These are phyloP conservation scores for Amiota mariae DNA, from an alignment of 2,888 invertebrate species.

Conservation along the genomic window DNA sequence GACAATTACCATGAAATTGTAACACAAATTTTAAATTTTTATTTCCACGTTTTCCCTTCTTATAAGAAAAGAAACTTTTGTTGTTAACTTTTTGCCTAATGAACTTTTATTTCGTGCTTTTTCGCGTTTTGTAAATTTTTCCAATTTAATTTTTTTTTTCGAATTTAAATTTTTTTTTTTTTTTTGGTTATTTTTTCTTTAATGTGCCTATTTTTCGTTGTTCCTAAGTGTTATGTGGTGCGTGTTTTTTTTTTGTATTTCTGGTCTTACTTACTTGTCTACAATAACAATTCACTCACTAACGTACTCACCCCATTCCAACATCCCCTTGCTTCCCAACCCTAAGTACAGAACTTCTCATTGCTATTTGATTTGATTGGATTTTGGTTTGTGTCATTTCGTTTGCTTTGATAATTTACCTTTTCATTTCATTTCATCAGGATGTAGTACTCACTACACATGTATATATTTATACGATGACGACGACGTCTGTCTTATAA, in stretches of 20 bases:
- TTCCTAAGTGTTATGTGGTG: neutral
- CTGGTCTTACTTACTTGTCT: neutral
- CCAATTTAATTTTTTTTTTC: conserved; percentile 23
- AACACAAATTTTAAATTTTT: conserved; percentile 48
- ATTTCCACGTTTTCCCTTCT: conserved; percentile 8
- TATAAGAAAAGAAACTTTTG: neutral
- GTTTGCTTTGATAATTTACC: conserved; percentile 34
- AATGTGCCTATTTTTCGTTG: conserved; percentile 3
- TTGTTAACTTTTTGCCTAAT: conserved; percentile 21
- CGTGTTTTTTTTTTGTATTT: neutral
- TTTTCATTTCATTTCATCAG: conserved; percentile 36
- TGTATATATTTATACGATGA: neutral
- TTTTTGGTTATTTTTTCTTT: neutral
- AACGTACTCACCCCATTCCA: conserved; percentile 17
- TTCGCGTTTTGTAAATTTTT: conserved; percentile 25
- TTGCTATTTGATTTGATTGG: conserved; percentile 50
- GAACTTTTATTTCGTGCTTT: conserved; percentile 24
- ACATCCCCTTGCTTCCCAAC: conserved; percentile 11
- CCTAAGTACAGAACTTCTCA: conserved; percentile 4
- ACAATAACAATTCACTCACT: neutral
- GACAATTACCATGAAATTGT: conserved; percentile 52
- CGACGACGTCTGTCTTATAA: neutral
- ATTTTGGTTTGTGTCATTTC: conserved; percentile 40
- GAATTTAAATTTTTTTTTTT: neutral
- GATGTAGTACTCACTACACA: conserved; percentile 13